Conservation (phyloP, 2,888 invertebrate species). For the Neoaliturus tenellus region DNA sequence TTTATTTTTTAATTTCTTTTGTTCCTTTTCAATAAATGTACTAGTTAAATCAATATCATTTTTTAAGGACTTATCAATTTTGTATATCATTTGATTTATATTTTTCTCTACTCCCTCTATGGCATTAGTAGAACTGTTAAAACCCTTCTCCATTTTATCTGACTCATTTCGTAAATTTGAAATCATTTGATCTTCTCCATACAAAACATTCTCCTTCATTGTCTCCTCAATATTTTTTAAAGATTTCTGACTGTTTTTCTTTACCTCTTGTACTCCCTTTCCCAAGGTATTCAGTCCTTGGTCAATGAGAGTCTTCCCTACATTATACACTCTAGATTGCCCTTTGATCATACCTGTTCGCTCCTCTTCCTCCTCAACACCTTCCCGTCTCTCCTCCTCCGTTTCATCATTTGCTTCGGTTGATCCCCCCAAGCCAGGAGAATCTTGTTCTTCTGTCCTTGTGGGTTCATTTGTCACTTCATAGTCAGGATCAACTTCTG, state of each 20-base stretch:
- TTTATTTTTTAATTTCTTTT: background rate
- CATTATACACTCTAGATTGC: background rate
- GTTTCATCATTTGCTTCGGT: background rate
- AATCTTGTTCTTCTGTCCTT: constrained; percentile 47
- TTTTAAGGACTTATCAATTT: constrained; percentile 40
- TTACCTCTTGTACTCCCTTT: background rate
- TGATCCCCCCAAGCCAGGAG: constrained; percentile 49
- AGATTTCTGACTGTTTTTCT: too few species aligned
- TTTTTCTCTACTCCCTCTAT: constrained; percentile 14
- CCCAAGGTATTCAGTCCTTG: background rate
- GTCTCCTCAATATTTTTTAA: too few species aligned
- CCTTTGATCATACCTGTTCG: constrained; percentile 60
- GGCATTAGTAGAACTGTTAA: constrained; percentile 13
- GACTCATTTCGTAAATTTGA: background rate
- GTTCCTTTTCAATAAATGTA: constrained; percentile 2
- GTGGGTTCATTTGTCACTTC: constrained; percentile 45
- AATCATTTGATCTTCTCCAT: background rate
- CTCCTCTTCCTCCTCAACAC: background rate
- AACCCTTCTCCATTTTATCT: background rate
- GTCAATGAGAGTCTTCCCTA: background rate
- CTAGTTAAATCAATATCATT: constrained; percentile 1
- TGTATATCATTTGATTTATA: constrained; percentile 34
- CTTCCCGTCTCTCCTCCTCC: constrained; percentile 62
- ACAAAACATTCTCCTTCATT: background rate
- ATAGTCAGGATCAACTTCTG: constrained; percentile 40